Evolutionary conservation across 2,797 vertebrate species (phyloP).

Genomic region (Enteromius unitaeniatus): DNA sequence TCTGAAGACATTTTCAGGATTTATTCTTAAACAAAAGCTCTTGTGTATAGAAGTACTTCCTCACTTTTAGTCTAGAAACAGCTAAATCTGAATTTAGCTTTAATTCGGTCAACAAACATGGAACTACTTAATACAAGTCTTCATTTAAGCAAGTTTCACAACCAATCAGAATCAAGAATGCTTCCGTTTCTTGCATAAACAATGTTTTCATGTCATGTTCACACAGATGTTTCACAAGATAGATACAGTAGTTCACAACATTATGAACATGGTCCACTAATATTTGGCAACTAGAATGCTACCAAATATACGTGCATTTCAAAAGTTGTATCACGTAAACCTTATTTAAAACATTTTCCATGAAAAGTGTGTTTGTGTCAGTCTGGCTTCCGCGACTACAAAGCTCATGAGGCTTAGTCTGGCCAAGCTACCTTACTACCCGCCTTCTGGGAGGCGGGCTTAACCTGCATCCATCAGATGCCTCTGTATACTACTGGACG

Average conservation of each 20-base stretch:
- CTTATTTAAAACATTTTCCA: not conserved
- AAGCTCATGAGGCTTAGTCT: too few species aligned
- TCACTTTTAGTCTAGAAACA: not conserved
- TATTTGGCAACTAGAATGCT: not conserved
- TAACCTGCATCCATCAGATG: too few species aligned
- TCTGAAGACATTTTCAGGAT: not conserved
- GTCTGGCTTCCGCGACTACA: too few species aligned
- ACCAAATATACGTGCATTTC: not conserved
- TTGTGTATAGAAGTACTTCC: not conserved
- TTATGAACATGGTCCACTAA: not conserved
- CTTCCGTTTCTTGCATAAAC: not conserved
- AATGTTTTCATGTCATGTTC: not conserved
- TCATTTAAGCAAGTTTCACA: not conserved
- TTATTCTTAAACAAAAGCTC: not conserved
- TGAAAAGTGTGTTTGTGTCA: not conserved
- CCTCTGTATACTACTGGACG: too few species aligned
- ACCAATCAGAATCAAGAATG: not conserved
- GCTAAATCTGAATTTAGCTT: not conserved
- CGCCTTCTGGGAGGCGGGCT: too few species aligned
- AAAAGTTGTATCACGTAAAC: not conserved
- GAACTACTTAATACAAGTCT: not conserved
- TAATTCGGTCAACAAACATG: not conserved
- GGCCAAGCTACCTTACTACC: too few species aligned
- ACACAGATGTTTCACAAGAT: not conserved
- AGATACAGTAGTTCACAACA: too few species aligned